A percentile compares a stretch with the other conserved stretches of the same genome.
phyloP scores from a whole-genome alignment of 2,113 vertebrate genomes.

The Sylvia atricapilla region DNA sequence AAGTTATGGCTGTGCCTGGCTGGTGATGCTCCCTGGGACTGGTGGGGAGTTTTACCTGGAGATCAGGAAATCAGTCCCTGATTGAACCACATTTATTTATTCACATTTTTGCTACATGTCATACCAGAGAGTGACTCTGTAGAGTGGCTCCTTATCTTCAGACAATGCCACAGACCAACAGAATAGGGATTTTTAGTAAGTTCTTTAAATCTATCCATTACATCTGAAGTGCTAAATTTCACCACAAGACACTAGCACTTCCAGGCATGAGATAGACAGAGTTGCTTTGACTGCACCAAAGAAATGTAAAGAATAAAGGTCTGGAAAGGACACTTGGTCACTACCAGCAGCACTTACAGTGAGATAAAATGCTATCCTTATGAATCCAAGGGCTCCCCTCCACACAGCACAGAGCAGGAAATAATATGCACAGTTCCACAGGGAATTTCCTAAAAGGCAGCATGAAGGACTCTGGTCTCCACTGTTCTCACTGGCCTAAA shows the following conservation, averaged over 20 bases:
- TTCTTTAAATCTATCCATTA: neutral
- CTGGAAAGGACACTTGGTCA: neutral
- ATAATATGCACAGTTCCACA: neutral
- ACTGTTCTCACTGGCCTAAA: neutral
- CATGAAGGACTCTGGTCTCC: neutral
- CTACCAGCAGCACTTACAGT: neutral
- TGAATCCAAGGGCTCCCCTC: neutral
- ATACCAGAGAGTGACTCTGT: neutral
- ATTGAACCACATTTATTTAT: neutral
- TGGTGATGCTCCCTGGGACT: neutral
- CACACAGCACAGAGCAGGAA: neutral
- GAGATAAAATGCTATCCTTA: neutral
- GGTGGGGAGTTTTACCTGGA: neutral
- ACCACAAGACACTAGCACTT: neutral
- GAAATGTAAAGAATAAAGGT: neutral
- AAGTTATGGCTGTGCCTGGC: neutral
- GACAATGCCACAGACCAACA: neutral
- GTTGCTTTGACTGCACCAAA: neutral
- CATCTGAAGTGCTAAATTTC: neutral
- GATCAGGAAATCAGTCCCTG: neutral
- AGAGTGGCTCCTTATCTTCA: neutral
- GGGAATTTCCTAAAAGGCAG: neutral
- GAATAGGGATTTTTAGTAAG: neutral
- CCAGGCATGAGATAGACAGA: neutral
- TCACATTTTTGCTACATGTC: neutral